These are phyloP conservation scores for Dioctria rufipes DNA, from an alignment of 2,888 invertebrate species.

Conservation along the genomic window DNA sequence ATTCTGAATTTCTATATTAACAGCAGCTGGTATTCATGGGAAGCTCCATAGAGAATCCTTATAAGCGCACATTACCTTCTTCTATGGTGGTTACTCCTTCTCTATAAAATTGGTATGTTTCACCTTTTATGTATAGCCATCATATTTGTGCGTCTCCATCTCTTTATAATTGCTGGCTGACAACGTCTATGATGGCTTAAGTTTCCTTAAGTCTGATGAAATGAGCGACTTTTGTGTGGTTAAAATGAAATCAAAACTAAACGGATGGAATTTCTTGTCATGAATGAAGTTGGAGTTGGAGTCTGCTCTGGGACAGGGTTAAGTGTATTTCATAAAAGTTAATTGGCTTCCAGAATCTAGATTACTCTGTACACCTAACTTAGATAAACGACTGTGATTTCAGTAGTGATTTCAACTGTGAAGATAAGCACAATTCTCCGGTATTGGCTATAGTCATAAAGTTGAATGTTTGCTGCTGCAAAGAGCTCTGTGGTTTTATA, in stretches of 20 bases:
- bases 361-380: too few relatives aligned
- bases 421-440: too few relatives aligned
- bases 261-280: constrained; percentile 22
- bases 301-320: neutral
- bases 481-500: too few relatives aligned
- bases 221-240: constrained; percentile 5
- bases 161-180: too few relatives aligned
- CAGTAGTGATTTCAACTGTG: too few relatives aligned
- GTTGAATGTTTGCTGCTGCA: too few relatives aligned
- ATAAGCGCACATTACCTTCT: neutral
- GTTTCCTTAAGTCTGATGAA: constrained; percentile 10
- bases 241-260: constrained; percentile 32
- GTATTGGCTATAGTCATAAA: too few relatives aligned
- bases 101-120: constrained; percentile 18
- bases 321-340: neutral
- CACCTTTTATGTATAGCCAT: neutral
- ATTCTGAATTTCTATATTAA: too few relatives aligned
- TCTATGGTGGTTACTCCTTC: neutral
- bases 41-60: neutral
- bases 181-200: neutral
- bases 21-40: too few relatives aligned
- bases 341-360: neutral
- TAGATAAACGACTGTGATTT: too few relatives aligned
- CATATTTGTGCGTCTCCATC: too few relatives aligned
- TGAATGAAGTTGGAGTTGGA: neutral